Base-by-base conservation (phyloP, 2,888 invertebrate species). In the Hypomecis punctinalis region DNA sequence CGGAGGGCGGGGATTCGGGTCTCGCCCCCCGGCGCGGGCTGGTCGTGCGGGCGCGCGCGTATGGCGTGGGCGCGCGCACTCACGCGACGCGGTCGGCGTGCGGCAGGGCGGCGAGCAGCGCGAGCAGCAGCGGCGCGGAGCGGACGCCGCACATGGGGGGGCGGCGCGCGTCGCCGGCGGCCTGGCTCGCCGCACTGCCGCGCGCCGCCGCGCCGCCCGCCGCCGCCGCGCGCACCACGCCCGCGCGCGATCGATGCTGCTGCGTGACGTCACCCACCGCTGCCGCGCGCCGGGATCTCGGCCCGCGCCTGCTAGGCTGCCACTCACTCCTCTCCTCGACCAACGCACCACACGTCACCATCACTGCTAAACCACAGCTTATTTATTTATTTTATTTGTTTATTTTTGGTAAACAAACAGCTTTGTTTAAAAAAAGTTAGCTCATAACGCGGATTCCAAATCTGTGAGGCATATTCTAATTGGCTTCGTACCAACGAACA, bases 21-120 rank as follows among this genome's bases (percentile, higher is more conserved):
- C 11, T 3, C 39, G 56, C 36, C 13, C 10, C 40, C 39, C 43
- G 10, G 40, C 33, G 45, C 5, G 40, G 13, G 8, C 13, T 11
- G 42, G 43, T 9, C 11, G 37, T 10, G 51, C 33, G 39, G 11
- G 39, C 35, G 42, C 9, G 51, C 13, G 47, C 10, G 36, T 33
- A 40, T 55, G 49, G 52, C 40, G 46, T 43, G 52, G 9, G 9
- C n/a, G 43, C 8, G 36, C 57, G 53, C 69, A 82, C 82, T 82
- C 79, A 82, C 82, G 78, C 80, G 78, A 82, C 82, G 73, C 78
- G 82, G 77, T 76, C 75, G 76, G 81, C 82, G 76, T 76, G 81
- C 76, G 82, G 82, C 78, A 80, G 71, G 70, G 78, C 76, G 66
- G 82, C 79, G 70, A 73, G 80, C 81, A 82, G 79, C 74, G 82